Evolutionary conservation across 53 echinoderm and acorn worm genomes (phyloP), one percentile per base, ranked within the genome.

Genomic region (Actinopyga echinites): DNA sequence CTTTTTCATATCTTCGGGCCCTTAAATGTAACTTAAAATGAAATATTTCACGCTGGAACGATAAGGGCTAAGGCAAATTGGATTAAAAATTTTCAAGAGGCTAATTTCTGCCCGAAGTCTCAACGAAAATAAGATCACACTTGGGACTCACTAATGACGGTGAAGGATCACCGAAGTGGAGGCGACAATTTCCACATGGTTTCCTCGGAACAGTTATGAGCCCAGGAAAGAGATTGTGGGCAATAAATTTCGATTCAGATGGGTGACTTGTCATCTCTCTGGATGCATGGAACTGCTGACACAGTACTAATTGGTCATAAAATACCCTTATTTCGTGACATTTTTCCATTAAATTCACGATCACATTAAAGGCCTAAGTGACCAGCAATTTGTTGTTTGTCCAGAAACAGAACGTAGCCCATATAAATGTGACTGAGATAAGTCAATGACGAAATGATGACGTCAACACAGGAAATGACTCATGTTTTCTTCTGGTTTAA

Each of bases 21-120:
- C 56, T 77, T 77, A 56, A 77, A 77, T 77, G 77, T 77, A 77
- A 55, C 77, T 77, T 77, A 77, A 77, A 77, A 77, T 77, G 77
- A 54, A 77, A 77, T 77, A 77, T 55, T 77, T 77, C 29, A 56
- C 77, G 77, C 55, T 77, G 77, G 53, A 77, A 77, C 54, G 77
- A 77, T 56, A 77, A 77, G 77, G 77, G 77, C 56, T 77, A 55
- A 54, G 56, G 77, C 53, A 77, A 77, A 77, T 77, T 77, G 77
- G 77, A 77, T 77, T 77, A 77, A 56, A 56, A 56, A 55, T 21
- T 54, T 55, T 77, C 56, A 56, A 77, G 77, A 77, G 77, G 77
- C 77, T 77, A 77, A 77, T 77, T 77, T 56, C 56, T 55, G 77
- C 77, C 77, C 77, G 55, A 77, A 77, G 77, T 77, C 77, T 77